These are phyloP conservation scores for Thereuonema tuberculata DNA, from an alignment of 1,140 invertebrate species.

Conservation along the genomic window DNA sequence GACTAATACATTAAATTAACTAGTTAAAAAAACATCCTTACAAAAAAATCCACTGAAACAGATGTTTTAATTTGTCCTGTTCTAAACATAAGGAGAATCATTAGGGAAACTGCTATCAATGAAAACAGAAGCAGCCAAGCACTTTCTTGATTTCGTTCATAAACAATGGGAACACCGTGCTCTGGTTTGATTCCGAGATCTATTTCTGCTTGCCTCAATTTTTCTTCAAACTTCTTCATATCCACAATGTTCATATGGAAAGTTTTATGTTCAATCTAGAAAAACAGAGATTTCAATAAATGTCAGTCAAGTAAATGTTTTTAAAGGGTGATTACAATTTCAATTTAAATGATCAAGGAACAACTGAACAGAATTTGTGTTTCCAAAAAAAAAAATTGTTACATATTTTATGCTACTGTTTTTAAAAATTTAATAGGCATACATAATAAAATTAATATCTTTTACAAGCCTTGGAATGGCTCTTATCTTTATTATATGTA, in stretches of 20 bases:
- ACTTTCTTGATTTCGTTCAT: slow-evolving; percentile 55
- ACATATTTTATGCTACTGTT: no score
- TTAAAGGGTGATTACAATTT: no score
- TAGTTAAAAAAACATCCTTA: slow-evolving; percentile 41
- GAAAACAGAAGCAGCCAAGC: slow-evolving; percentile 54
- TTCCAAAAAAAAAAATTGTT: no score
- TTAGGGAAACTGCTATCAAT: slow-evolving; percentile 46
- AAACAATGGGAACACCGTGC: slow-evolving; percentile 59
- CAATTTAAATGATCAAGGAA: no score
- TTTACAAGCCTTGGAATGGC: no score
- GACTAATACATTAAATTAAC: no score
- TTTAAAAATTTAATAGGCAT: no score
- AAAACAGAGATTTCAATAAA: no score
- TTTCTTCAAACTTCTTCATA: slow-evolving; percentile 69
- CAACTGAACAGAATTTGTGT: no score
- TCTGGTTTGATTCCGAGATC: slow-evolving; percentile 55
- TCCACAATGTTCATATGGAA: slow-evolving; percentile 74
- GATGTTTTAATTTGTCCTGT: slow-evolving; percentile 50
- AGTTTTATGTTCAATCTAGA: slow-evolving; percentile 44
- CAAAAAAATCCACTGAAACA: slow-evolving; percentile 57
- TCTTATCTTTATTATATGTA: no score
- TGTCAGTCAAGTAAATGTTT: no score
- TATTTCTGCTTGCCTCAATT: slow-evolving; percentile 62
- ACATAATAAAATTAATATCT: no score
- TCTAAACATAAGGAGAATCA: slow-evolving; percentile 50